Conservation (phyloP, 1,140 invertebrate genomes). For the Papilio dardanus region DNA sequence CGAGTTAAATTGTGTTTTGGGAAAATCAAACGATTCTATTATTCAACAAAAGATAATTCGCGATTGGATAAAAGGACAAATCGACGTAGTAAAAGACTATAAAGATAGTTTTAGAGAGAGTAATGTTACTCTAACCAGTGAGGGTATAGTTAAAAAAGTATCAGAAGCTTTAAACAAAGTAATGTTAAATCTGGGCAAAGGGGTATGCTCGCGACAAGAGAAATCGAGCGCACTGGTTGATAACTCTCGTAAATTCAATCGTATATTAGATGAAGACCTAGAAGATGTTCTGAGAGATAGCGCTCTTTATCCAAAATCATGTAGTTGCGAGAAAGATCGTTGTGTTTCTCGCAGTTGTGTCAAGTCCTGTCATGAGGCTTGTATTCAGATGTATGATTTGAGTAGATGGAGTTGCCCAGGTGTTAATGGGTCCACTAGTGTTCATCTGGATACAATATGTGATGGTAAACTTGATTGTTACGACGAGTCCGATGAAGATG, state of each 20-base stretch:
- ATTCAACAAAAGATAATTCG: conserved; percentile 8
- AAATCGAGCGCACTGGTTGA: conserved; percentile 31
- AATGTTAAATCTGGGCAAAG: conserved; percentile 47
- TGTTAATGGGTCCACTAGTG: conserved; percentile 44
- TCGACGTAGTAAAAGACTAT: conserved; percentile 19
- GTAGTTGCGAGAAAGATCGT: conserved; percentile 49
- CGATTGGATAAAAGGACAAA: conserved; percentile 16
- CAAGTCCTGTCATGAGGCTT: conserved; percentile 55
- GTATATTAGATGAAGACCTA: conserved; percentile 42
- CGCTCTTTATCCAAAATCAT: conserved; percentile 47
- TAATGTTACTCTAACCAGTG: not conserved
- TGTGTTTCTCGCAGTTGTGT: conserved; percentile 54
- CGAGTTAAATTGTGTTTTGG: conserved; percentile 17
- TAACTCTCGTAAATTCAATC: conserved; percentile 42
- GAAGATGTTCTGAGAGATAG: conserved; percentile 40
- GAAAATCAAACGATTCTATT: conserved; percentile 14
- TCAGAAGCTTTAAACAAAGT: conserved; percentile 21
- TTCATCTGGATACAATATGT: conserved; percentile 59
- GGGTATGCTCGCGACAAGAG: conserved; percentile 47
- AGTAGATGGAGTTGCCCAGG: conserved; percentile 59
- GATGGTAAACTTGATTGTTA: conserved; percentile 73
- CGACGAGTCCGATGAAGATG: conserved; percentile 66
- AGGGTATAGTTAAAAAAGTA: conserved; percentile 18
- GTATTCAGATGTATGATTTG: conserved; percentile 59
- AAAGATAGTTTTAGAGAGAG: not conserved